phyloP scores from a whole-genome alignment of 1,140 invertebrate species.

The Caerostris darwini region DNA sequence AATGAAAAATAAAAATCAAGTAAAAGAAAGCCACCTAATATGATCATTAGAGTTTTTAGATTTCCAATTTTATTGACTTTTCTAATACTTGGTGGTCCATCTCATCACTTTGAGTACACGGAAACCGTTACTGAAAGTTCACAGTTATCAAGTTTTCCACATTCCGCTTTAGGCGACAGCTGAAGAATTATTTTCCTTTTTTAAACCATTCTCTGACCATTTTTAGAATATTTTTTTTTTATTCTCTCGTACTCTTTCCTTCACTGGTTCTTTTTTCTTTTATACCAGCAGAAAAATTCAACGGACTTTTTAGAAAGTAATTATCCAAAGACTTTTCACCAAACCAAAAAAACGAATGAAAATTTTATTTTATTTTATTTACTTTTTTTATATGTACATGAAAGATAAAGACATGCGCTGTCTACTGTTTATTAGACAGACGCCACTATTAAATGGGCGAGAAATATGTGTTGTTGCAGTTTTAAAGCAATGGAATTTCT shows the following conservation, averaged over 20 bases:
- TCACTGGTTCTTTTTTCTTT: background rate
- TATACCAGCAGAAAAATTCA: background rate
- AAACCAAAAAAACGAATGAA: background rate
- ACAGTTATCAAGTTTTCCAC: background rate
- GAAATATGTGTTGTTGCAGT: background rate
- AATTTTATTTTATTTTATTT: no score
- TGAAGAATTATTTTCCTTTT: background rate
- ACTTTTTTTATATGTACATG: background rate
- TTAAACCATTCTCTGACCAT: no score
- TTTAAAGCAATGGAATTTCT: no score
- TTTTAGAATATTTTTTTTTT: background rate
- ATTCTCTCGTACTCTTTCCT: background rate
- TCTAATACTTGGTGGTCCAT: background rate
- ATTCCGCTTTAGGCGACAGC: background rate
- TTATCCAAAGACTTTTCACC: background rate
- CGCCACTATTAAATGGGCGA: background rate
- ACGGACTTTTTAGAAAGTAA: conserved; percentile 6
- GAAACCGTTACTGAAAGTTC: background rate
- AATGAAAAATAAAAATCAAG: no score
- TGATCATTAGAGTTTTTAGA: background rate
- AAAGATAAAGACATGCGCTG: background rate
- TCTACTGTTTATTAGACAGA: background rate
- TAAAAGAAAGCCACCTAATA: background rate
- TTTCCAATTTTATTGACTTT: conserved; percentile 8
- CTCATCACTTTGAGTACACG: background rate